phyloP scores from a whole-genome alignment of 2,113 vertebrate genomes.

The Anarhynchus alexandrinus region DNA sequence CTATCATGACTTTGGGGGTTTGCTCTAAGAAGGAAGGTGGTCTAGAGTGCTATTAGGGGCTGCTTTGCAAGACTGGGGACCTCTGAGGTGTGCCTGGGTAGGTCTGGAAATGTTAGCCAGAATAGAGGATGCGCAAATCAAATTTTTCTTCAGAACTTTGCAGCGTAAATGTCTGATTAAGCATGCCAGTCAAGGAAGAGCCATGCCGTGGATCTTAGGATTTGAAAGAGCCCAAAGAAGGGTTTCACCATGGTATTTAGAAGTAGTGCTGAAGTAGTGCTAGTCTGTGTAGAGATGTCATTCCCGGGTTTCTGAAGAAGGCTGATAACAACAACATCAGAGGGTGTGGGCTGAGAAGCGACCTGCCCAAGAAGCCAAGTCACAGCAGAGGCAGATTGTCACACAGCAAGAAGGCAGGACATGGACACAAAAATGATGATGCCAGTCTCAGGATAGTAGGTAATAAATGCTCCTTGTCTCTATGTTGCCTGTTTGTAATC shows the following conservation, averaged over 20 bases:
- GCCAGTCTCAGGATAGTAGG: background rate
- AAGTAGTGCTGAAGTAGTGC: background rate
- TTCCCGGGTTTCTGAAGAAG: background rate
- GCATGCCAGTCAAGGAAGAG: background rate
- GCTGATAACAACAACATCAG: background rate
- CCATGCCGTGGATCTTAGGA: background rate
- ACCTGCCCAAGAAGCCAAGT: background rate
- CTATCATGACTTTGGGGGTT: background rate
- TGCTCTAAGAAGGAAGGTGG: background rate
- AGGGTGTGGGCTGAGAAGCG: background rate
- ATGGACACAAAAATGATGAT: background rate
- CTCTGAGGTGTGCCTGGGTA: background rate
- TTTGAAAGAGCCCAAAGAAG: background rate
- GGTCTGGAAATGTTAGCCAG: background rate
- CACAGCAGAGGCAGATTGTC: background rate
- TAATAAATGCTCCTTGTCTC: background rate
- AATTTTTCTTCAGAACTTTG: background rate
- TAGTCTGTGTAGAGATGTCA: background rate
- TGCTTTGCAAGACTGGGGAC: background rate
- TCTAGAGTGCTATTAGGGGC: background rate
- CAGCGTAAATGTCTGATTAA: background rate
- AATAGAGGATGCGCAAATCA: background rate
- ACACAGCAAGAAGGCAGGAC: background rate
- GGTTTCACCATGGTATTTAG: background rate
- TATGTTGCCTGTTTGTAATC: background rate